These are phyloP conservation scores for Oceanites oceanicus DNA, from an alignment of 2,113 vertebrate genomes.

Conservation along the genomic window DNA sequence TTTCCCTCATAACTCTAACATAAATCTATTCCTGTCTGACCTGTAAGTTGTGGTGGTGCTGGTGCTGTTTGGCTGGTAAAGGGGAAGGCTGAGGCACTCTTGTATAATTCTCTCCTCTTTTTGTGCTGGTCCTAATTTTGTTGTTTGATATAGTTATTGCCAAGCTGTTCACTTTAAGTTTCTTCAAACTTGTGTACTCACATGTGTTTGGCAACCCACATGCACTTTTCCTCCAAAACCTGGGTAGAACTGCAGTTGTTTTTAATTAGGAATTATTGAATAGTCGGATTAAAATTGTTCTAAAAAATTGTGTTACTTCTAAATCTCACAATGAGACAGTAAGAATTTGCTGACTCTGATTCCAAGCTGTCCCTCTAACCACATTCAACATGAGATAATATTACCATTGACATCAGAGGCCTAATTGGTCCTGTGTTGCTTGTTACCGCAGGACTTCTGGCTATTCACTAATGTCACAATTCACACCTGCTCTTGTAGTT, in stretches of 20 bases:
- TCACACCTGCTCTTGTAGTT: not conserved
- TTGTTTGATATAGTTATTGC: not conserved
- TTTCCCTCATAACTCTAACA: not conserved
- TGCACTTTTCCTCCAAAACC: not conserved
- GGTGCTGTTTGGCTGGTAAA: not conserved
- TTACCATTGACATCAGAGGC: not conserved
- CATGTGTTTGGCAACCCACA: not conserved
- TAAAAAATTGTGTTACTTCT: not conserved
- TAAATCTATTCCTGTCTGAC: not conserved
- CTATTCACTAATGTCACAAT: not conserved
- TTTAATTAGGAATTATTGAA: not conserved
- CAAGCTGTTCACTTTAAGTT: not conserved
- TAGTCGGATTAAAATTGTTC: not conserved
- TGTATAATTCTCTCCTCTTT: not conserved
- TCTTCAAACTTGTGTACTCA: not conserved
- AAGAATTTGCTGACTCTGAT: not conserved
- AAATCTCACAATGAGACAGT: not conserved
- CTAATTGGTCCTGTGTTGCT: not conserved
- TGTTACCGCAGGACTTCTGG: not conserved
- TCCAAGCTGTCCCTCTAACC: not conserved
- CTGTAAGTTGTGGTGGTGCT: not conserved
- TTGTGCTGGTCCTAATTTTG: not conserved
- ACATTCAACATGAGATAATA: not conserved
- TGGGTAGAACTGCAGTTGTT: not conserved
- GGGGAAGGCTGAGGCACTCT: not conserved